Evolutionary conservation across 2,797 vertebrate genomes (phyloP).

Genomic region (Sebastes oblongus): DNA sequence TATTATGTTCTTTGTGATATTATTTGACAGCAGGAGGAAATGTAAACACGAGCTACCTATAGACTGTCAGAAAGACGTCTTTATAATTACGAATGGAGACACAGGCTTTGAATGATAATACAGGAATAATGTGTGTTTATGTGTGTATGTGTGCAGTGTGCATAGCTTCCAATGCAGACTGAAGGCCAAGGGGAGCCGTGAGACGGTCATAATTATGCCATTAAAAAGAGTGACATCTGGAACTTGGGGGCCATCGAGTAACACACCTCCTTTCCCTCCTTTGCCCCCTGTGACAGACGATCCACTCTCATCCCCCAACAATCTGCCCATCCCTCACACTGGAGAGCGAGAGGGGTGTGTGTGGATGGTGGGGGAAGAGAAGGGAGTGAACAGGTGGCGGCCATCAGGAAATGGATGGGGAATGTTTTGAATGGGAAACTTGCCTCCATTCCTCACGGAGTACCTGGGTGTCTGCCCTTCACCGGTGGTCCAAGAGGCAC

Average conservation of each 20-base stretch:
- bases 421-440: conserved; percentile 75
- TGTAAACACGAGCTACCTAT: background rate
- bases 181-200: conserved; percentile 65
- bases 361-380: background rate
- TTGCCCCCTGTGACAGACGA: conserved; percentile 68
- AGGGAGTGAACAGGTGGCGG: conserved; percentile 80
- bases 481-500: conserved; percentile 67
- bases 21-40: conserved; percentile 14
- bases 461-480: conserved; percentile 78
- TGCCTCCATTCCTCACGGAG: conserved; percentile 74
- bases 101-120: conserved; percentile 31
- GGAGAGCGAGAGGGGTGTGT: conserved; percentile 9
- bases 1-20: background rate
- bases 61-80: conserved; percentile 8
- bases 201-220: conserved; percentile 70
- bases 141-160: background rate
- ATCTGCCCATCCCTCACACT: conserved; percentile 63
- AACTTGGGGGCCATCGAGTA: conserved; percentile 66
- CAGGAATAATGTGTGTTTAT: conserved; percentile 11
- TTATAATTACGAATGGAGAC: conserved; percentile 14
- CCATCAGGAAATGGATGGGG: conserved; percentile 78
- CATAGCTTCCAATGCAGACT: conserved; percentile 29
- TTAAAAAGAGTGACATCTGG: conserved; percentile 76
- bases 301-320: conserved; percentile 57
- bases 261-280: conserved; percentile 46